Base-by-base conservation (phyloP, 2,113 vertebrate species). In the Carlito syrichta region DNA sequence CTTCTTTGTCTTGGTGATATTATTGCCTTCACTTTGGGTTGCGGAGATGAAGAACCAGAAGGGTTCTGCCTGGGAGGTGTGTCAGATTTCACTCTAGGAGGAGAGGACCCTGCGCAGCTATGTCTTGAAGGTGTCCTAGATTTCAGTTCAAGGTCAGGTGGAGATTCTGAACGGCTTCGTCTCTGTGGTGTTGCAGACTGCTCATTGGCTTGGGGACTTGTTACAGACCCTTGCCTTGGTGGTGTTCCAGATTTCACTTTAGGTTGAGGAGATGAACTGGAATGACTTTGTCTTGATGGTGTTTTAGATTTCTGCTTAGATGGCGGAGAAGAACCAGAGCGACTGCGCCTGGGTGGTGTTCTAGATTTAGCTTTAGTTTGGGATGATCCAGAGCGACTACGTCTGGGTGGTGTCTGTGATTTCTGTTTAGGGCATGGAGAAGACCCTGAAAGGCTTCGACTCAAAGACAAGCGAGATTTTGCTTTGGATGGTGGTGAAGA, bases 391-490 rank as follows among this genome's bases (percentile, higher is more conserved):
- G 98, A 98, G 38, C 96, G 97, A 92, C 98, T 98, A 2, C 94
- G 94, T 30, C 97, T 95, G 11, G 96, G 88, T 56, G 98, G 98
- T 8, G 98, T 97, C 62, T 50, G 97, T 86, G 98, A 98, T 43
- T 97, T 98, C 40, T 98, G 98, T 91, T 98, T 98, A 60, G 97
- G 88, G 13, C 92, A 91, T 0, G 97, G 97, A 94, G 98, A 98
- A 5, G 98, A 98, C 8, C 94, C 97, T 85, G 98, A 98, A 78
- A 96, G 97, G 54, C 98, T 98, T 52, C 97, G 97, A 43, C 97
- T 97, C 82, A 96, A 77, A 91, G 98, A 96, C 43, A 97, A 89
- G 11, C 35, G 94, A 58, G 98, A 96, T 94, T 98, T 98, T 96
- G 96, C 94, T 95, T 98, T 98, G 74, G 97, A 91, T 63, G 97